Conservation (phyloP, 2,888 invertebrate genomes). For the Prosopocoilus inquinatus region DNA sequence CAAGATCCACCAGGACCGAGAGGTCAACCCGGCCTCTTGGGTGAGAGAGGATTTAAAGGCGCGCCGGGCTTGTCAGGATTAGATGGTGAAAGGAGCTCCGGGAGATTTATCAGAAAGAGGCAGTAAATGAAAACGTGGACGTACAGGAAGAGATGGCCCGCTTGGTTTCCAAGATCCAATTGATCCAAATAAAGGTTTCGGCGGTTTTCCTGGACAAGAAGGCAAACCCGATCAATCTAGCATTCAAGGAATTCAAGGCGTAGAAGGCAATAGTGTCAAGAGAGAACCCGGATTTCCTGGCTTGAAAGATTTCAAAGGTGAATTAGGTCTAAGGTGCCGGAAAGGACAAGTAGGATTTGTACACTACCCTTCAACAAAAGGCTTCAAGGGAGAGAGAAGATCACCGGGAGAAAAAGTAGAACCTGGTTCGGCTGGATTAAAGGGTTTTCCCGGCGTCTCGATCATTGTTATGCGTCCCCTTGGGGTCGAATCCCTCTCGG, state of each 20-base stretch:
- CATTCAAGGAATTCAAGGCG: slow-evolving; percentile 61
- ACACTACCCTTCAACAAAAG: slow-evolving; percentile 51
- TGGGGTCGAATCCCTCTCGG: too few species aligned
- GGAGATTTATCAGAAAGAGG: slow-evolving; percentile 79
- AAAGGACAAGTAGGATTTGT: slow-evolving; percentile 68
- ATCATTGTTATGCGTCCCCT: too few species aligned
- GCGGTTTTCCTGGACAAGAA: slow-evolving; percentile 66
- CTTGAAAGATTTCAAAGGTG: slow-evolving; percentile 63
- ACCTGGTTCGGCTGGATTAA: slow-evolving; percentile 56
- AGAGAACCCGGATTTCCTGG: slow-evolving; percentile 57
- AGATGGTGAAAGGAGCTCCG: slow-evolving; percentile 74
- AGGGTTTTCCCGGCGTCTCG: slow-evolving; percentile 56
- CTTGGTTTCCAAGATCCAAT: slow-evolving; percentile 63
- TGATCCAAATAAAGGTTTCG: slow-evolving; percentile 64
- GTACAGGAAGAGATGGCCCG: slow-evolving; percentile 56
- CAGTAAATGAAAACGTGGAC: slow-evolving; percentile 78
- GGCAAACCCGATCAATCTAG: slow-evolving; percentile 73
- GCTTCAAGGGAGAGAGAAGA: slow-evolving; percentile 63
- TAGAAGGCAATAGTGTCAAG: slow-evolving; percentile 68
- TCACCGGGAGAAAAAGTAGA: slow-evolving; percentile 63
- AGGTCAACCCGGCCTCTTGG: slow-evolving; percentile 64
- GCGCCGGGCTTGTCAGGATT: slow-evolving; percentile 64
- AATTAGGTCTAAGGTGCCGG: slow-evolving; percentile 62
- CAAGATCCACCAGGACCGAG: slow-evolving; percentile 70
- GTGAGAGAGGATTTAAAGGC: slow-evolving; percentile 65